Percentiles rank a stretch among this genome's conserved stretches.
Conservation (phyloP, 2,113 vertebrate species). For the Pycnonotus jocosus region DNA sequence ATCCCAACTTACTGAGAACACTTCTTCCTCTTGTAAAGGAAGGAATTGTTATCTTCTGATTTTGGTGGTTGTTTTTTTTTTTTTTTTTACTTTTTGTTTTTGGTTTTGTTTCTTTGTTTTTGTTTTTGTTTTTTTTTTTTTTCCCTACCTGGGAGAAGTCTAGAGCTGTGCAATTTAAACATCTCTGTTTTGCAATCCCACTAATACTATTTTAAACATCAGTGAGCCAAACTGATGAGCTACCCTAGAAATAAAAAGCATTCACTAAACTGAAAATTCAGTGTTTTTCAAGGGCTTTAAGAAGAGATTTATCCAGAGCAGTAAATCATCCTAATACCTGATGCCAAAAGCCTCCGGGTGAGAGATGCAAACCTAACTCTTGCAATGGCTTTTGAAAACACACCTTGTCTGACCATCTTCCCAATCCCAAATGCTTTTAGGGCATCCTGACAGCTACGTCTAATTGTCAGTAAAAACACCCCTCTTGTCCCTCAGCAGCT, state of each 20-base stretch:
- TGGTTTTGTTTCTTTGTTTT: too few species aligned
- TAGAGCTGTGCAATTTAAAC: background rate
- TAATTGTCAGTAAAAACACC: rapidly evolving
- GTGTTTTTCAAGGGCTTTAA: background rate
- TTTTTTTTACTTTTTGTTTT: too few species aligned
- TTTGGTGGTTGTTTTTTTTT: too few species aligned
- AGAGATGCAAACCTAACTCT: background rate
- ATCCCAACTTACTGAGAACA: background rate
- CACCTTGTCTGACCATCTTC: background rate
- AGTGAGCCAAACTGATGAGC: background rate
- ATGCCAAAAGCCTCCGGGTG: background rate
- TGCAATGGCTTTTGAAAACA: background rate
- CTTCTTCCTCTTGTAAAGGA: background rate
- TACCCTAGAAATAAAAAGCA: background rate
- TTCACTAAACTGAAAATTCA: background rate
- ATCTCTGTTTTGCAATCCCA: background rate
- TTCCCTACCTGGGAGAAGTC: background rate
- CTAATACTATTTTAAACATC: background rate
- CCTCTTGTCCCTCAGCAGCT: background rate
- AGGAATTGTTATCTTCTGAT: background rate
- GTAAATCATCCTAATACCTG: background rate
- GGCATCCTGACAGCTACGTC: background rate
- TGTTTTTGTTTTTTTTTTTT: background rate
- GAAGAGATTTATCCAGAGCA: background rate
- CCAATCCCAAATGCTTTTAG: background rate